Evolutionary conservation across 2,797 vertebrate genomes (phyloP), one percentile per base, ranked within the genome.

Genomic region (Lepidocolaptes lacrymiger): DNA sequence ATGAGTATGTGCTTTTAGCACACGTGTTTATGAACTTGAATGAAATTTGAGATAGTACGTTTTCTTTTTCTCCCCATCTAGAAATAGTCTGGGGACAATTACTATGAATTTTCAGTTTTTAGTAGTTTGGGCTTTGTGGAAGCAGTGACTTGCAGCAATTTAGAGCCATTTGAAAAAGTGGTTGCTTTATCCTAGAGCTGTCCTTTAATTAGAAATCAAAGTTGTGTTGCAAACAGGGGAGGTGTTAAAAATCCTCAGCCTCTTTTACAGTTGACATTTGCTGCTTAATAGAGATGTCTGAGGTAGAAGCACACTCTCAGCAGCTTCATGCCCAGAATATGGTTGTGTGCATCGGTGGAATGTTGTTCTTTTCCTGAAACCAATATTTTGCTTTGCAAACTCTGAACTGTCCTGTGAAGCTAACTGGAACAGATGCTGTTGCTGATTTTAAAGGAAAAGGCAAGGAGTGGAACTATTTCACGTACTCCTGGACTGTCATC

Each of bases 151-250:
- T 78, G 58, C 22, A 86, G 62, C 34, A 63, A 49, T 72, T 63
- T 66, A 64, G 41, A 92, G 26, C n/a, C 27, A 18, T 79, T 90
- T 83, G 32, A 66, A 75, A 58, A 89, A 61, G 30, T 16, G 9
- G 3, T 85, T 95, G 63, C 20, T 84, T 63, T 84, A 71, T 13
- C 22, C 34, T 13, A 39, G 61, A 85, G 59, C 48, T 74, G 85
- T 49, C 81, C 51, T 82, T 85, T 89, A 78, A 69, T 92, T 91
- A 67, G 54, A 76, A 39, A 92, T 87, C 59, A 82, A 75, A 96
- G 72, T 51, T 67, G 21, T 80, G 52, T 64, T 72, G 64, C 61
- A 74, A 77, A 89, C n/a, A 4, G 4, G 4, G 23, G 19, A 64
- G 44, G 27, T 74, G 44, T 91, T 95, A 68, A 41, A 74, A 85